Evolutionary conservation across 2,888 invertebrate species (phyloP).

Genomic region (Trichopria drosophilae): DNA sequence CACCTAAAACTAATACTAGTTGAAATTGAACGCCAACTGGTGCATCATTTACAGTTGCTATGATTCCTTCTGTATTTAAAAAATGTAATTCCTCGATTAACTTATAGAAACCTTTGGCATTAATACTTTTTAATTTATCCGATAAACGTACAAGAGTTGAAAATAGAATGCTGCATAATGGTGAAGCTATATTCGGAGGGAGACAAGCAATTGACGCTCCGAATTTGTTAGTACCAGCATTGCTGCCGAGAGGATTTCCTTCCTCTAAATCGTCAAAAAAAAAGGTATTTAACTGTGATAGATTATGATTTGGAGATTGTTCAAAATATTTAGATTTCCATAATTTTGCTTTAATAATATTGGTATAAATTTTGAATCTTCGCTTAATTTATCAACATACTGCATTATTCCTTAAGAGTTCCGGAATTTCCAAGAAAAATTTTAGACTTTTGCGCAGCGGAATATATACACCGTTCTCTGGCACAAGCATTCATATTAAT

Average conservation of each 20-base stretch:
- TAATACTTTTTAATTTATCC: slow-evolving; percentile 1
- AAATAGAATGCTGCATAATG: slow-evolving; percentile 5
- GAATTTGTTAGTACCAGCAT: too few relatives aligned
- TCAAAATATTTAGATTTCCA: slow-evolving; percentile 7
- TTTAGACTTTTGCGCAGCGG: too few relatives aligned
- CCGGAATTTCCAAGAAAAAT: too few relatives aligned
- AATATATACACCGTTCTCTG: too few relatives aligned
- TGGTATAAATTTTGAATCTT: too few relatives aligned
- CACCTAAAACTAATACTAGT: slow-evolving; percentile 1
- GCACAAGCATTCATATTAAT: too few relatives aligned
- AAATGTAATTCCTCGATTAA: slow-evolving; percentile 11
- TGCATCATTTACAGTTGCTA: background rate
- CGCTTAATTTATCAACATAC: too few relatives aligned
- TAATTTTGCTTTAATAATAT: too few relatives aligned
- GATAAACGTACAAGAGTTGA: too few relatives aligned
- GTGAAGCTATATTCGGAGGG: background rate
- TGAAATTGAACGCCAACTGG: slow-evolving; percentile 1
- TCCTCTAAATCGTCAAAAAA: slow-evolving; percentile 12
- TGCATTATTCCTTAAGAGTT: too few relatives aligned
- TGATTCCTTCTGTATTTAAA: slow-evolving; percentile 4
- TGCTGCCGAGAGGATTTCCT: slow-evolving; percentile 10
- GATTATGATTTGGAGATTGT: background rate
- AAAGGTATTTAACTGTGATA: slow-evolving; percentile 7
- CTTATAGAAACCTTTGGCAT: slow-evolving; percentile 6
- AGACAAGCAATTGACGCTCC: too few relatives aligned